A percentile compares a stretch with the other conserved stretches of the same genome.
Conservation (phyloP, 2,113 vertebrate genomes). For the Oreamnos americanus region DNA sequence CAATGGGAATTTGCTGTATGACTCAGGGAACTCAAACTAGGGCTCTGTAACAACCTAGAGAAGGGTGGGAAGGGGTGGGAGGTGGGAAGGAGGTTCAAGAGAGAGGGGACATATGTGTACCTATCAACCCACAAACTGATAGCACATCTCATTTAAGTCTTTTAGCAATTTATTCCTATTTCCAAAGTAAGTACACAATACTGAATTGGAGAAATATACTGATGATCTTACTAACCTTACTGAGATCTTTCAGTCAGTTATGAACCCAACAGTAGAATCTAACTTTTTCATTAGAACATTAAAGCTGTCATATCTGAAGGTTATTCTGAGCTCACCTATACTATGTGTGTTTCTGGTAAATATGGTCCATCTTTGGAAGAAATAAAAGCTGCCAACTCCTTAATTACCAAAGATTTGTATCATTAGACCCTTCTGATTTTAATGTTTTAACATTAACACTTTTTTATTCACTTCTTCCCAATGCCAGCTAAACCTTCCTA, state of each 20-base stretch:
- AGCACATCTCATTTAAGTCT: neutral
- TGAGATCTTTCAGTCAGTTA: slow-evolving; percentile 15
- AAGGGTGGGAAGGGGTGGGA: neutral
- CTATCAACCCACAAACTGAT: neutral
- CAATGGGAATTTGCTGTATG: neutral
- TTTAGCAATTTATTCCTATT: neutral
- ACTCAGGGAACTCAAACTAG: neutral
- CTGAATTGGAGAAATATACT: slow-evolving; percentile 5
- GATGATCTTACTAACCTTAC: neutral
- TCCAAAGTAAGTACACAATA: slow-evolving; percentile 6
- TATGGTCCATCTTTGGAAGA: neutral
- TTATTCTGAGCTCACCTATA: neutral
- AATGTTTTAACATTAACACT: slow-evolving; percentile 7
- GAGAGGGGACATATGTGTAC: neutral
- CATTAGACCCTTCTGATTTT: neutral
- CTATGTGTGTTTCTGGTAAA: neutral
- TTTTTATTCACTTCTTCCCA: neutral
- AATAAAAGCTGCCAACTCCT: neutral
- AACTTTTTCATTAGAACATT: slow-evolving; percentile 20
- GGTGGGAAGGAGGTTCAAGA: neutral
- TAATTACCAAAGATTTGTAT: neutral
- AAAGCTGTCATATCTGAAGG: neutral
- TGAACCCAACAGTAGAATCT: neutral
- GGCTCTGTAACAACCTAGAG: neutral
- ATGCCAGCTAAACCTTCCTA: neutral